Evolutionary conservation across 2,888 invertebrate genomes (phyloP).

Genomic region (Eupithecia vulgata): DNA sequence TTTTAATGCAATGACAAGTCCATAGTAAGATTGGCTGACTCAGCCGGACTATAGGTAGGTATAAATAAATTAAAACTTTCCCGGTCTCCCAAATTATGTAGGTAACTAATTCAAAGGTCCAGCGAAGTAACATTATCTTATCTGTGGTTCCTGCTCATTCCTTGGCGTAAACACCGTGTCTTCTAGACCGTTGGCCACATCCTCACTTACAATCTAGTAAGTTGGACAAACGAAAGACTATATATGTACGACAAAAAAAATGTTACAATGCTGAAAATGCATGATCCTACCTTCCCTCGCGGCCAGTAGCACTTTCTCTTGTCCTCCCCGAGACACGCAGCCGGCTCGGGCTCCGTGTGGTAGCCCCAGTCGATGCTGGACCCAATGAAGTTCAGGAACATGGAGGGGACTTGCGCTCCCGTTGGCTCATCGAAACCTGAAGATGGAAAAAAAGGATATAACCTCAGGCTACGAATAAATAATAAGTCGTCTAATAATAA

Average conservation of each 20-base stretch:
- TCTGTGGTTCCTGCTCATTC: neutral
- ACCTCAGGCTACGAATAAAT: no score
- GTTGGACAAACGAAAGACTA: no score
- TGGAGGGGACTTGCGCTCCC: constrained; percentile 94
- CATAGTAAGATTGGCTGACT: neutral
- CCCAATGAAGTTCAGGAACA: constrained; percentile 94
- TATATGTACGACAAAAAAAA: no score
- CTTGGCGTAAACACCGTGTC: no score
- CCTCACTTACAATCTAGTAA: no score
- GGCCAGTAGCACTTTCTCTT: constrained; percentile 92
- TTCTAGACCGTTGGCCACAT: no score
- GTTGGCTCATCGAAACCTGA: constrained; percentile 93
- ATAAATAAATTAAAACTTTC: no score
- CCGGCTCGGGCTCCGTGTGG: constrained; percentile 92
- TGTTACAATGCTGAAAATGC: neutral
- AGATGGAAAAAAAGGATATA: neutral
- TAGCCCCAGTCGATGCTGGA: constrained; percentile 95
- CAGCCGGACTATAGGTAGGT: neutral
- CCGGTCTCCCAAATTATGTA: no score
- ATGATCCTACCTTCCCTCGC: constrained; percentile 87
- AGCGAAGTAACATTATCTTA: no score
- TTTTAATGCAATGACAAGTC: neutral
- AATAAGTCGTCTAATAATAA: no score
- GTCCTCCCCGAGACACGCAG: constrained; percentile 89
- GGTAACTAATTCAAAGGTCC: no score